Evolutionary conservation across 2,113 vertebrate genomes (phyloP).

Genomic region (Myodes glareolus): DNA sequence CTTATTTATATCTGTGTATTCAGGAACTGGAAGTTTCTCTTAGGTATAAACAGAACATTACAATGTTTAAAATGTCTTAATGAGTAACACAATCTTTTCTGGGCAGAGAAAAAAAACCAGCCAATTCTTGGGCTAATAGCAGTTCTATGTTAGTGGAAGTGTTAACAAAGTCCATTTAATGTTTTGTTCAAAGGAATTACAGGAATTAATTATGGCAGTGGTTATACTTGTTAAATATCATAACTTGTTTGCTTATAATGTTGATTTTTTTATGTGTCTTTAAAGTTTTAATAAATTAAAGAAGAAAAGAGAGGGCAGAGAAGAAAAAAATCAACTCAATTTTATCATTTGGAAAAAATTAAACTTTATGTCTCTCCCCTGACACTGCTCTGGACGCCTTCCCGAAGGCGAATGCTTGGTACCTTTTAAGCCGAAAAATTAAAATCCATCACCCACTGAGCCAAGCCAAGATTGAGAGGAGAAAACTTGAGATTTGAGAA

Average conservation of each 20-base stretch:
- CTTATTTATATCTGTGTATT: slow-evolving; percentile 36
- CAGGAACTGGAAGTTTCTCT: slow-evolving; percentile 28
- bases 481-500: slow-evolving; percentile 73
- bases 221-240: slow-evolving; percentile 35
- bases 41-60: slow-evolving; percentile 34
- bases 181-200: slow-evolving; percentile 66
- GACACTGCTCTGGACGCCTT: slow-evolving; percentile 53
- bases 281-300: slow-evolving; percentile 22
- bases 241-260: slow-evolving; percentile 33
- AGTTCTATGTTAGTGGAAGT: neutral
- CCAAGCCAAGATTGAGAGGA: slow-evolving; percentile 72
- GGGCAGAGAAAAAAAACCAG: neutral
- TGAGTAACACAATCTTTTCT: neutral
- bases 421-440: slow-evolving; percentile 73
- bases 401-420: slow-evolving; percentile 58
- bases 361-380: slow-evolving; percentile 52
- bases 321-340: neutral
- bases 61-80: slow-evolving; percentile 61
- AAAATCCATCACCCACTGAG: slow-evolving; percentile 67
- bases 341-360: slow-evolving; percentile 76
- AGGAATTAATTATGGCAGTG: neutral
- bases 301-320: neutral
- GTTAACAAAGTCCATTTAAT: slow-evolving; percentile 51
- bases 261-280: slow-evolving; percentile 2
- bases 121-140: neutral